These are phyloP conservation scores for Diarsia brunnea DNA, from an alignment of 2,888 invertebrate species.

Conservation along the genomic window DNA sequence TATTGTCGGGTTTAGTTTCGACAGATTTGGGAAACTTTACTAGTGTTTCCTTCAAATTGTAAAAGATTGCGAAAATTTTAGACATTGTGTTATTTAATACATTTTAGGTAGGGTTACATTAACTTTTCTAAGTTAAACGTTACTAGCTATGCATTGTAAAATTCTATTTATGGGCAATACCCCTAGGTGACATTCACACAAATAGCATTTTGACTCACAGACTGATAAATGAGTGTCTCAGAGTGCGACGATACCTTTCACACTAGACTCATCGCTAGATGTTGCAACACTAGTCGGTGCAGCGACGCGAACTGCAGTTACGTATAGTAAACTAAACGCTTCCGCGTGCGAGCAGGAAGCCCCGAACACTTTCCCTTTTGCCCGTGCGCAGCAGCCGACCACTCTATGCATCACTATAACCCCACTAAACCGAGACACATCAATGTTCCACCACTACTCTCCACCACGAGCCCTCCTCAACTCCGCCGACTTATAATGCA, in stretches of 20 bases:
- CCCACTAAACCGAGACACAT: slow-evolving; percentile 72
- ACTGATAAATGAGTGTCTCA: slow-evolving; percentile 51
- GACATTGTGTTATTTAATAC: background rate
- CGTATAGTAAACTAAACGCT: slow-evolving; percentile 84
- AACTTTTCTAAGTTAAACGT: background rate
- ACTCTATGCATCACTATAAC: slow-evolving; percentile 84
- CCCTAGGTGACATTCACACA: slow-evolving; percentile 15
- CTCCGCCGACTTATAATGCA: slow-evolving; percentile 82
- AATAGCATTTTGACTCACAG: slow-evolving; percentile 46
- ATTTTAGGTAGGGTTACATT: background rate
- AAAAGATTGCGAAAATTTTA: background rate
- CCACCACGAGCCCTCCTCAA: slow-evolving; percentile 65
- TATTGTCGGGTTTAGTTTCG: background rate
- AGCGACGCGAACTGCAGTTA: slow-evolving; percentile 82
- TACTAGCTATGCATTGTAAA: background rate
- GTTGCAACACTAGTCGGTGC: slow-evolving; percentile 66
- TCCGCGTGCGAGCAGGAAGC: slow-evolving; percentile 90
- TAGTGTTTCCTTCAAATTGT: background rate
- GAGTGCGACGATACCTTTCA: slow-evolving; percentile 46
- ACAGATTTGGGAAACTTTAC: background rate
- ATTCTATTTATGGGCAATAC: slow-evolving; percentile 5
- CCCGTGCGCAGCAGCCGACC: slow-evolving; percentile 88
- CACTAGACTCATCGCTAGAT: slow-evolving; percentile 65
- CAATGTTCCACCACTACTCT: slow-evolving; percentile 54
- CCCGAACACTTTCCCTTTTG: slow-evolving; percentile 89